phyloP scores from a whole-genome alignment of 37 sponge, comb jelly and placozoan species.

The Crambe crambe region DNA sequence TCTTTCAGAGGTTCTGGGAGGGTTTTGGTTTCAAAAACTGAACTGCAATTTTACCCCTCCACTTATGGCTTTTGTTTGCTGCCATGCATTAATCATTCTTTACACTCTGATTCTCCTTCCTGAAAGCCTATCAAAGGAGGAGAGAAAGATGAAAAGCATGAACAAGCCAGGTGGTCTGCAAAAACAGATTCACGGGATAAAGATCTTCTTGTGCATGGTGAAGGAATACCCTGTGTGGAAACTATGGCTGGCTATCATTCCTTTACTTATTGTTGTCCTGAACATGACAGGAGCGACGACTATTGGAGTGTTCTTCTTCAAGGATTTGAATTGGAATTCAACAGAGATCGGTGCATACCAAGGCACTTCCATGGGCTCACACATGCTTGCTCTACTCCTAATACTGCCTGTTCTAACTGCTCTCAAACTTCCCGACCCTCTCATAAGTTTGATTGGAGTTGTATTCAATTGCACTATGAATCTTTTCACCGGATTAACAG shows the following conservation, averaged over 20 bases:
- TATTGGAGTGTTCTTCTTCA: conserved; percentile 26
- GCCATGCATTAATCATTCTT: background rate
- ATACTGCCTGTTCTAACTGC: conserved; percentile 50
- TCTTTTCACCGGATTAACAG: conserved; percentile 12
- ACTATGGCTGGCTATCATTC: conserved; percentile 27
- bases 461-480: conserved; percentile 9
- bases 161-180: background rate
- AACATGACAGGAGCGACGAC: conserved; percentile 9
- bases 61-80: conserved; percentile 9
- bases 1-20: conserved; percentile 10
- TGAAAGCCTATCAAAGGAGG: conserved; percentile 17
- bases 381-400: conserved; percentile 24
- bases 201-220: conserved; percentile 38
- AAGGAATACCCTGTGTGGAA: conserved; percentile 15
- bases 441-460: conserved; percentile 43
- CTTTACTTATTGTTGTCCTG: background rate
- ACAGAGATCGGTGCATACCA: conserved; percentile 22
- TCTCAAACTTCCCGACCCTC: conserved; percentile 45
- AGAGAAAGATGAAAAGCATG: background rate
- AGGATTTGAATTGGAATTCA: conserved; percentile 45
- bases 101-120: conserved; percentile 50
- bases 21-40: conserved; percentile 30
- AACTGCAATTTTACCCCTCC: conserved; percentile 39
- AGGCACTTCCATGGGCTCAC: background rate
- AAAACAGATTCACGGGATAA: conserved; percentile 16